Conservation (phyloP, 2,888 invertebrate genomes). For the Prenolepis imparis region DNA sequence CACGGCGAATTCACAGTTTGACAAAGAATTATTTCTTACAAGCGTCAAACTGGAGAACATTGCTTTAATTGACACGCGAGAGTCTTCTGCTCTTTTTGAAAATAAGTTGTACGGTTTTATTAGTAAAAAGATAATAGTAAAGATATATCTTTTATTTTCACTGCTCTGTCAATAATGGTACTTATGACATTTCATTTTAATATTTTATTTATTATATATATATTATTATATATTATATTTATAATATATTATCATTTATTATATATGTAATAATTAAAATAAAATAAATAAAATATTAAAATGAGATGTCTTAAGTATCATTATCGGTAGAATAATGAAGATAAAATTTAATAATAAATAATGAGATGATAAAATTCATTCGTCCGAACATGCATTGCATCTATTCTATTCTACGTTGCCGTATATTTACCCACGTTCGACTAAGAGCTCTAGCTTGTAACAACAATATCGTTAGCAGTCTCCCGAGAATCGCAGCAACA, state of each 20-base stretch:
- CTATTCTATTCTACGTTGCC: background rate
- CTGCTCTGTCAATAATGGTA: no score
- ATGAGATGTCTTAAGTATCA: background rate
- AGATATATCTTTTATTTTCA: background rate
- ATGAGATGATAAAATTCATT: background rate
- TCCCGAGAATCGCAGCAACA: conserved; percentile 48
- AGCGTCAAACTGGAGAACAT: conserved; percentile 23
- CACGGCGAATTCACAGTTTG: conserved; percentile 63
- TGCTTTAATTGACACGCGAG: conserved; percentile 24
- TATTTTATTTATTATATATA: no score
- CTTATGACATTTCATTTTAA: no score
- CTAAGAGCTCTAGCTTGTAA: conserved; percentile 14
- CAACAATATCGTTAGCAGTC: conserved; percentile 52
- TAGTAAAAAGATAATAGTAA: background rate
- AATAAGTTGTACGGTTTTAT: conserved; percentile 24
- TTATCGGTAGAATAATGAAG: background rate
- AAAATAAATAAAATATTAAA: background rate
- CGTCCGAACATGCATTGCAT: background rate
- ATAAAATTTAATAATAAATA: background rate
- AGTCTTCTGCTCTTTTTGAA: background rate
- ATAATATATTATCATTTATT: no score
- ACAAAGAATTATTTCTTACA: conserved; percentile 63
- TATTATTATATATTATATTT: no score
- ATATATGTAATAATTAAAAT: background rate
- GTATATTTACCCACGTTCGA: conserved; percentile 20